Evolutionary conservation across 2,888 invertebrate species (phyloP), one percentile per base, ranked within the genome.

Genomic region (Gastracanthus pulcherrimus): DNA sequence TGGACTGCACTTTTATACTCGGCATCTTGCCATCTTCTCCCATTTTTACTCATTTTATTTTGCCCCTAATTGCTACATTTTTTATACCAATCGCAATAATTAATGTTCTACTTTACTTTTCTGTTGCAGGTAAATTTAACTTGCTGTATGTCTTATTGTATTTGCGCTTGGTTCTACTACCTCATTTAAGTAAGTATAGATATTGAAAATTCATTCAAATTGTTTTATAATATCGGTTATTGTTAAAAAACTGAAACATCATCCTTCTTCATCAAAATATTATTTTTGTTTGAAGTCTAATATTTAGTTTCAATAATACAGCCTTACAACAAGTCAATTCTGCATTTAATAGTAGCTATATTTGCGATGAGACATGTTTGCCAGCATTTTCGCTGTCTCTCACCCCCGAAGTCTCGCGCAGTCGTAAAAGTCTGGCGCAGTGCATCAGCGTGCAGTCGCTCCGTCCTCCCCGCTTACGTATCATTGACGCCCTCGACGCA

Each of bases 101-200:
- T 66, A 36, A 75, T 34, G 75, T 13, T 36, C 6, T 31, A 69
- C 13, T 51, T 41, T 58, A 45, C 45, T 34, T 70, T 71, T 82
- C 34, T 80, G 80, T 82, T 82, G 26, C 72, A 82, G 82, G 76
- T 80, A 76, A 82, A 72, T 69, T 11, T 60, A 13, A 38, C 19
- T 62, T 38, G 23, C 11, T 19, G 3, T 9, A 13, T 16, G n/a
- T 16, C n/a, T 9, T 9, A 38, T 29, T 72, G 31, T 19, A 3
- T 0, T n/a, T 34, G 13, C 34, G 3, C 2, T 16, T 2, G 1
- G 64, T 7, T 64, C 36, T n/a, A n/a, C 9, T 23, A n/a, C 16
- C n/a, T n/a, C 9, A 1, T 41, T 9, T n/a, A n/a, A 3, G 58
- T 23, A 36, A 71, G 58, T 58, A 38, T 19, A 38, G n/a, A 45